phyloP scores from a whole-genome alignment of 92 coral and sea anemone species.

The Isaurus tuberculatus region DNA sequence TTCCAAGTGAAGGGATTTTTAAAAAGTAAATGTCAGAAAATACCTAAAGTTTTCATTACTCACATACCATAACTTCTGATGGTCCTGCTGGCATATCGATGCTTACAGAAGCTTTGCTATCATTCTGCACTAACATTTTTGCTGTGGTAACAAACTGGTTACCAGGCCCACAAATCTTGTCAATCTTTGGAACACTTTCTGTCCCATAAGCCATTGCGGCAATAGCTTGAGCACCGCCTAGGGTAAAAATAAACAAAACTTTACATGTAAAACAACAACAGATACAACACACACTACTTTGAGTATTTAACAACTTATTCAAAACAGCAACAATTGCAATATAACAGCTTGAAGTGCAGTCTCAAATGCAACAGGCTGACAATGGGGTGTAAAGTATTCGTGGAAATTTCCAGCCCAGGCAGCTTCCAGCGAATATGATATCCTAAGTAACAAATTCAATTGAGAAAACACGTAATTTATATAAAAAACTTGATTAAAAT shows the following conservation, averaged over 20 bases:
- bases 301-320: too few species aligned
- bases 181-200: conserved; percentile 65
- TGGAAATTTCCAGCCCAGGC: too few species aligned
- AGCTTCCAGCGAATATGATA: too few species aligned
- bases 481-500: too few species aligned
- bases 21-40: not conserved
- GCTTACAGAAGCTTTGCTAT: conserved; percentile 57
- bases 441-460: too few species aligned
- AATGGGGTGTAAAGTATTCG: not conserved
- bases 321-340: too few species aligned
- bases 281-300: not conserved
- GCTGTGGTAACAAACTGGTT: conserved; percentile 69
- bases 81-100: conserved; percentile 76
- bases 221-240: conserved; percentile 70
- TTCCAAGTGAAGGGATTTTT: not conserved
- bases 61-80: conserved; percentile 63
- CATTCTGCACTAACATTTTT: conserved; percentile 63
- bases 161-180: conserved; percentile 74
- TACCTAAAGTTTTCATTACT: not conserved
- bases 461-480: too few species aligned
- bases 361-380: not conserved
- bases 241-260: not conserved
- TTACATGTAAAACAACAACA: not conserved
- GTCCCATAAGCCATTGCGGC: conserved; percentile 78
- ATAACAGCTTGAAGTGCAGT: too few species aligned